Conservation (phyloP, 2,113 vertebrate genomes). For the Condylura cristata region DNA sequence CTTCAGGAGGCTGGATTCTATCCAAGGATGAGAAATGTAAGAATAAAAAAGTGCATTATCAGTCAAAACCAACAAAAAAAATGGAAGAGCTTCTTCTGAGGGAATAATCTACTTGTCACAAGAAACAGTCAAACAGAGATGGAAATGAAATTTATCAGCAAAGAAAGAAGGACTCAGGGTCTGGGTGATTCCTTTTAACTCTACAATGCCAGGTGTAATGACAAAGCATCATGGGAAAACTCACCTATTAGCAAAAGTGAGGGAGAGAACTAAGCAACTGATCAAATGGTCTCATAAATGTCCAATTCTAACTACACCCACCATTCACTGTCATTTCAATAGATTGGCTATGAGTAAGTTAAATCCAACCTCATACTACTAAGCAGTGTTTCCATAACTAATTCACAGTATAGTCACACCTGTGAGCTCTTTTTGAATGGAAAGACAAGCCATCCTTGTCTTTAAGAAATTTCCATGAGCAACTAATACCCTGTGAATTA, state of each 20-base stretch:
- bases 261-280: background rate
- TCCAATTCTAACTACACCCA: background rate
- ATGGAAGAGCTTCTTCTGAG: background rate
- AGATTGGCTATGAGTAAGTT: background rate
- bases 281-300: background rate
- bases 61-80: background rate
- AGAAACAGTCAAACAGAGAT: background rate
- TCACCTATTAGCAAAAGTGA: conserved; percentile 35
- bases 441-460: background rate
- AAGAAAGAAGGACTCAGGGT: background rate
- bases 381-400: background rate
- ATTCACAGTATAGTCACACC: background rate
- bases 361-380: background rate
- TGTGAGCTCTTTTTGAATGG: background rate
- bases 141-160: background rate
- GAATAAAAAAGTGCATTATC: background rate
- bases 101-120: background rate
- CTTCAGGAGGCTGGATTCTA: background rate
- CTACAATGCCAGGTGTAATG: background rate
- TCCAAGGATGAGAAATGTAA: background rate
- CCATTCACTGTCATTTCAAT: background rate
- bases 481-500: background rate
- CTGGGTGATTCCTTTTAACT: background rate
- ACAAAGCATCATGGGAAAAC: conserved; percentile 47
- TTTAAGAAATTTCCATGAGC: background rate